phyloP scores from a whole-genome alignment of 1,140 invertebrate genomes.

The Elymnias hypermnestra region DNA sequence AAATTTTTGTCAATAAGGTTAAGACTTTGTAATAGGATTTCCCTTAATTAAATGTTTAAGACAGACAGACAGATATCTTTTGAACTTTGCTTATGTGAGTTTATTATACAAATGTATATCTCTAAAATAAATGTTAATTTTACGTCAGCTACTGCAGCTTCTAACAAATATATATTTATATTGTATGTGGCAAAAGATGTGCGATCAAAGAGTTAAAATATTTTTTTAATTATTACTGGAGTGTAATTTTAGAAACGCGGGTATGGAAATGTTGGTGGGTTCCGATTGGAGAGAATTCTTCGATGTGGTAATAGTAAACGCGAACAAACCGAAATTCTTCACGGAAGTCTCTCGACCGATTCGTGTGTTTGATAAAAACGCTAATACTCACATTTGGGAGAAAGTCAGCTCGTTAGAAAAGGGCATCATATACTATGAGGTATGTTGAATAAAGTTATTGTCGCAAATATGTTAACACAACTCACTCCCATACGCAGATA shows the following conservation, averaged over 20 bases:
- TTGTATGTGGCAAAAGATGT: too few species aligned
- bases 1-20: too few species aligned
- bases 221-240: too few species aligned
- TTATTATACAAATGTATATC: not conserved
- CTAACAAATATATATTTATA: too few species aligned
- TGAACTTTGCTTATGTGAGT: too few species aligned
- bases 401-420: slow-evolving; percentile 91
- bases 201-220: too few species aligned
- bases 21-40: too few species aligned
- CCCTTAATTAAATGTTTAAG: too few species aligned
- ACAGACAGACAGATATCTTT: too few species aligned
- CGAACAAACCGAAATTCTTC: slow-evolving; percentile 97
- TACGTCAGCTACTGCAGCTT: not conserved
- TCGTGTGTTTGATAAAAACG: slow-evolving; percentile 89
- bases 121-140: not conserved
- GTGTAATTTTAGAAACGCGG: slow-evolving; percentile 84
- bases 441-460: slow-evolving; percentile 46
- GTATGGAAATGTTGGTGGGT: slow-evolving; percentile 94
- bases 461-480: too few species aligned
- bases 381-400: slow-evolving; percentile 92
- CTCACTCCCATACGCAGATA: too few species aligned
- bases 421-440: slow-evolving; percentile 95
- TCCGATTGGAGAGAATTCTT: slow-evolving; percentile 93
- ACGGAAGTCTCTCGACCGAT: slow-evolving; percentile 94
- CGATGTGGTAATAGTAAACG: slow-evolving; percentile 96